Base-by-base conservation (phyloP, 1,140 invertebrate species). In the Diabrotica undecimpunctata region DNA sequence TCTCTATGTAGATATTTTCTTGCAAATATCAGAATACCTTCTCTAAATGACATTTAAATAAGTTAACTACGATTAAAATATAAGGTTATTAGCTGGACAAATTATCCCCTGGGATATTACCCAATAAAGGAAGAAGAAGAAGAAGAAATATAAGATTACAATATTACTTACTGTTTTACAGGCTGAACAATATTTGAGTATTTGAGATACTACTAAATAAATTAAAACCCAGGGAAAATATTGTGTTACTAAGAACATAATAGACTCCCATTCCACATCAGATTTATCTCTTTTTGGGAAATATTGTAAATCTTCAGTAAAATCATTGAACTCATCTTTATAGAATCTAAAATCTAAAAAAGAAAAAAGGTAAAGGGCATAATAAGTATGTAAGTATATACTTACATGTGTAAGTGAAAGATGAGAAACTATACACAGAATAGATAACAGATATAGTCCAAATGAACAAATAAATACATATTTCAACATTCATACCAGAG, bases 241-340 rank as follows among this genome's bases (percentile, higher is more conserved):
- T 66, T 65, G 75, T 38, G 66, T 69, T 9, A 84, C 65, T 2
- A 83, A 69, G 37, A 77, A 77, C 36, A 78, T 78, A 71, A 81
- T 84, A 4, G 77, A 74, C 66, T 72, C 74, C 84, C 84, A 86
- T 77, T 87, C 85, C 63, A 79, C 70, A 75, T 87, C 85, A 46
- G 74, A 66, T 70, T 85, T 84, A 66, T 78, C 74, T 69, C 79
- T 80, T 66, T 78, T 75, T 41, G n/a, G 70, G 11, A 84, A 61
- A 75, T 81, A 79, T 6, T 54, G 65, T 81, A 81, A 84, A 58
- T 83, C 83, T 37, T 66, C 54, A 10, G 54, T 53, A 67, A 78
- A 78, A 70, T 77, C 76, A 55, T 72, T 64, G 58, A 72, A 77
- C 8, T 50, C 37, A 61, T 77, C 75, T 39, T 69, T 25, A 61